Percentiles rank a stretch among this genome's conserved stretches.
Evolutionary conservation across 1,140 invertebrate species (phyloP).

Genomic region (Drosophila pallidifrons): DNA sequence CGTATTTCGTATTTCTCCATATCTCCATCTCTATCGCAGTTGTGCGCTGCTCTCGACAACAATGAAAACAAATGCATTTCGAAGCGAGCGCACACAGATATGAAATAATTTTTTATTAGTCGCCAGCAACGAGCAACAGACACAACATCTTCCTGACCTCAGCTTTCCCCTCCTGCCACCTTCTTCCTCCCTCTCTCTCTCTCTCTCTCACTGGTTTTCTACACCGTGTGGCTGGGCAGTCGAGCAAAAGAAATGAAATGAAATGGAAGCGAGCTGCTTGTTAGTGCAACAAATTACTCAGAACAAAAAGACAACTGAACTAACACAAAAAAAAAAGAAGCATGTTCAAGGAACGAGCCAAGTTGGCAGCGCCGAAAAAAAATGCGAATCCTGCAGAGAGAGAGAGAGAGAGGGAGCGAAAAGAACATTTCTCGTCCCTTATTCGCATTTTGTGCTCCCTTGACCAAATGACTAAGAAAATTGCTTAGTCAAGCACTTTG

Average conservation of each 20-base stretch:
- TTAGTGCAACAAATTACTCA: conserved; percentile 77
- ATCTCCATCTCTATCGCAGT: neutral
- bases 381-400: conserved; percentile 8
- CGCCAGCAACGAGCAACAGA: conserved; percentile 23
- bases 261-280: conserved; percentile 71
- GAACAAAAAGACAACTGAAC: conserved; percentile 30
- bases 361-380: conserved; percentile 28
- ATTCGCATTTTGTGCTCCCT: conserved; percentile 10
- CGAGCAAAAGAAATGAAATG: conserved; percentile 52
- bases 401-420: neutral
- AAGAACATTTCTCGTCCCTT: neutral
- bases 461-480: conserved; percentile 74
- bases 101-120: conserved; percentile 79
- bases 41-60: conserved; percentile 34
- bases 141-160: neutral
- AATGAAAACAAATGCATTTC: conserved; percentile 77
- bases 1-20: neutral
- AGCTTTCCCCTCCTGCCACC: neutral
- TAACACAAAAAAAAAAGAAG: conserved; percentile 17
- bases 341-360: neutral
- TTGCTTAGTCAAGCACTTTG: conserved; percentile 74
- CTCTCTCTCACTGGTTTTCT: neutral
- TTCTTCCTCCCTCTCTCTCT: neutral
- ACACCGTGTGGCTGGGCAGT: conserved; percentile 29
- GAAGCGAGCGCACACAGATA: conserved; percentile 54